Base-by-base conservation (phyloP, 2,797 vertebrate species). In the Mycteria americana region DNA sequence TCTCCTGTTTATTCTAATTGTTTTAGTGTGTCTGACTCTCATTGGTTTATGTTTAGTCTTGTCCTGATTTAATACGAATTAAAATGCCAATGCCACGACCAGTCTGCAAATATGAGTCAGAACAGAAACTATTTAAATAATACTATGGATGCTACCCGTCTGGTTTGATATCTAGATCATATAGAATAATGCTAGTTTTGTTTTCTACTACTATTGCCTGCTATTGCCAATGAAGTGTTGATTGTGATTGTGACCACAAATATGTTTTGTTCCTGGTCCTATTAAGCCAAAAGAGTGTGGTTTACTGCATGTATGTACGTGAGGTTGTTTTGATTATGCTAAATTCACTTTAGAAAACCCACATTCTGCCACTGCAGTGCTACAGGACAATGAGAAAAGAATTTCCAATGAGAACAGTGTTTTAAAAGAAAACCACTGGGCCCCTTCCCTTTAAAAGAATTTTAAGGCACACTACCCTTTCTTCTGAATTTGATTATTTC, bases 41-140 rank as follows among this genome's bases (percentile, higher is more conserved):
- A 95, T 89, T 94, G 91, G 92, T 88, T 96, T 93, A 92, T 95
- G 95, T 97, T 96, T 97, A 96, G 92, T 97, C 96, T 97, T 96
- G 94, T 81, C 85, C 91, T 95, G 87, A 91, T 96, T 96, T 94
- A 96, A 93, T 93, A 85, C 30, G 93, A 95, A 89, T 84, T 91
- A 95, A 94, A 95, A 95, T 83, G 82, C 86, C 92, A 92, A 68
- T 92, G 92, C 87, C 81, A 93, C 43, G 23, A 88, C 93, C 94
- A 95, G 95, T n/a, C 91, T 96, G 75, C 78, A 92, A 95, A 81
- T 69, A 85, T 91, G 91, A 96, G 81, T 95, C 93, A 97, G 76
- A 94, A 75, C 27, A 94, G 85, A 94, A 94, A 89, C 87, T 94
- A 92, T 94, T 97, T 96, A 83, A 97, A 86, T 85, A 86, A 85